These are phyloP conservation scores for Muschampia plurimacula DNA, from an alignment of 2,888 invertebrate genomes.

Conservation along the genomic window DNA sequence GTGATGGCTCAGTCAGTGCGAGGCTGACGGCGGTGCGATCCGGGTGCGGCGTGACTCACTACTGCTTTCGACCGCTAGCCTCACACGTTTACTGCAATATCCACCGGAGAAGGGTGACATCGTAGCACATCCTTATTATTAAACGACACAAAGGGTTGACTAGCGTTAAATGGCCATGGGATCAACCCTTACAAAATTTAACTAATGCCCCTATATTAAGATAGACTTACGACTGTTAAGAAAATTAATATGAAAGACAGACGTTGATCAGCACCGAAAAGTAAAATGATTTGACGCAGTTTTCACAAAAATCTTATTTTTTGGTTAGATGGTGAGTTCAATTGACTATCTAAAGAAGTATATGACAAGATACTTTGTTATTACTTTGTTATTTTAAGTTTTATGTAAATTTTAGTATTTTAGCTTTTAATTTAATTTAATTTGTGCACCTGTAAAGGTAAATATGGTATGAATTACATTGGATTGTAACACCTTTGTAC, in stretches of 20 bases:
- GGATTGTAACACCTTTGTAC: too few species aligned
- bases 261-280: too few species aligned
- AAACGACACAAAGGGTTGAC: slow-evolving; percentile 66
- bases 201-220: neutral
- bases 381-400: too few species aligned
- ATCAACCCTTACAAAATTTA: neutral
- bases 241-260: neutral
- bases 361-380: too few species aligned
- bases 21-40: slow-evolving; percentile 66
- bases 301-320: too few species aligned
- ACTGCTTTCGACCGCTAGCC: slow-evolving; percentile 66
- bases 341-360: too few species aligned
- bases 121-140: slow-evolving; percentile 73
- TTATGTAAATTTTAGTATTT: too few species aligned
- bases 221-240: neutral
- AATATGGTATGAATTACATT: too few species aligned
- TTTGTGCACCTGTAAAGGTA: too few species aligned
- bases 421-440: too few species aligned
- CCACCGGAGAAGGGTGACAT: slow-evolving; percentile 80
- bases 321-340: too few species aligned
- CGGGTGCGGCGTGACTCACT: slow-evolving; percentile 77
- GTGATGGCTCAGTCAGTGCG: slow-evolving; percentile 35
- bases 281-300: too few species aligned
- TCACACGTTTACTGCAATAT: slow-evolving; percentile 61
- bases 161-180: slow-evolving; percentile 48